These are phyloP conservation scores for Actenoides lindsayi DNA, from an alignment of 2,113 vertebrate species.

Conservation along the genomic window DNA sequence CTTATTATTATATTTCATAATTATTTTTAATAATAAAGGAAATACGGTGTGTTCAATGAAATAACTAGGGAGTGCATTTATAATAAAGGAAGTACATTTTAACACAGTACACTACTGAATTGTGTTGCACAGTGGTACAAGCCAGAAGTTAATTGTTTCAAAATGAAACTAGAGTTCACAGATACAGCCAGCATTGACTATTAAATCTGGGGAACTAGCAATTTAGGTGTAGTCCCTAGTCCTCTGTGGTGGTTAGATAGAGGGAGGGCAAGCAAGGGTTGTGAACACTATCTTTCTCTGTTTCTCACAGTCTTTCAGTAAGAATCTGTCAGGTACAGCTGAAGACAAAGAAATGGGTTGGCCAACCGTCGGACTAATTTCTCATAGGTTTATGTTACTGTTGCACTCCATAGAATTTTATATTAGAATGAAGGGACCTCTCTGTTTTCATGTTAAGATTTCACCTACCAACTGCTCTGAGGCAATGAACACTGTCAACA, in stretches of 20 bases:
- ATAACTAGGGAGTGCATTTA: background rate
- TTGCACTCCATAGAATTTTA: background rate
- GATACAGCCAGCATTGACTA: background rate
- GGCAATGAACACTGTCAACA: background rate
- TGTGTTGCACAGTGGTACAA: background rate
- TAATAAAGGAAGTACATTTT: background rate
- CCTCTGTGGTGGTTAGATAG: background rate
- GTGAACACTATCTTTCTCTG: background rate
- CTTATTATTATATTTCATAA: background rate
- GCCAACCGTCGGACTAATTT: background rate
- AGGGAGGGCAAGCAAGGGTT: background rate
- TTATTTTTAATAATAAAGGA: background rate
- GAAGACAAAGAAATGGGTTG: background rate
- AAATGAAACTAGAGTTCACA: background rate
- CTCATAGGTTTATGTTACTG: background rate
- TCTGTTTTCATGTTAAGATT: background rate
- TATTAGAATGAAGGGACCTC: background rate
- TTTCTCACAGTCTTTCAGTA: background rate
- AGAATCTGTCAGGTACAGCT: background rate
- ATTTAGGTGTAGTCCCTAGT: background rate
- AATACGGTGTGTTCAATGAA: background rate
- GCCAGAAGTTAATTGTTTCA: background rate
- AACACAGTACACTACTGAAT: background rate
- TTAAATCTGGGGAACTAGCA: background rate
- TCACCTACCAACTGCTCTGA: background rate